Conservation (phyloP, 2,113 vertebrate species). For the Alligator mississippiensis region DNA sequence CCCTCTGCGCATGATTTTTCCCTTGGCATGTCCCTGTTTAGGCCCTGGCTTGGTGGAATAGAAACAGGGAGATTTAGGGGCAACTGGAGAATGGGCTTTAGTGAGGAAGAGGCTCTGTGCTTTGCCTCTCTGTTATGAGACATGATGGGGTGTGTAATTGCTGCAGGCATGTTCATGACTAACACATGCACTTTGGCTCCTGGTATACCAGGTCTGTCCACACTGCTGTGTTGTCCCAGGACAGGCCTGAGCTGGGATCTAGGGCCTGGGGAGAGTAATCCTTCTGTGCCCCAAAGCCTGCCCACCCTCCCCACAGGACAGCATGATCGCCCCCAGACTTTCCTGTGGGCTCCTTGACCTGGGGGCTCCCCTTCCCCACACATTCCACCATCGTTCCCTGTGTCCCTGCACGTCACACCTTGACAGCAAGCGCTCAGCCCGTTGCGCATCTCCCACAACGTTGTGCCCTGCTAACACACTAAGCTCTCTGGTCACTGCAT, state of each 20-base stretch:
- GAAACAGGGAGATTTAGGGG: neutral
- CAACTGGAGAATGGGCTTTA: fast-evolving
- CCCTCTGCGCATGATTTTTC: neutral
- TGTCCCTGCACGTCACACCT: fast-evolving
- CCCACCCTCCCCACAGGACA: constrained; percentile 45
- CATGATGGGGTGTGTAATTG: neutral
- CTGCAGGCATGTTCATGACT: fast-evolving
- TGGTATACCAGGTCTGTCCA: fast-evolving
- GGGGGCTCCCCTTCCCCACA: neutral
- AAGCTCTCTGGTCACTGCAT: neutral
- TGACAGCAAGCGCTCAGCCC: too few relatives aligned
- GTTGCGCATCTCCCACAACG: too few relatives aligned
- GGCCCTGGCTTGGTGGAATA: neutral
- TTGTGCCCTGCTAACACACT: too few relatives aligned
- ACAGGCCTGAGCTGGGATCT: neutral
- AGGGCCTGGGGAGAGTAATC: fast-evolving
- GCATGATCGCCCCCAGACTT: constrained; percentile 13
- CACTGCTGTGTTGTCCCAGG: fast-evolving
- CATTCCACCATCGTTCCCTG: neutral
- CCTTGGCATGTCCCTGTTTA: neutral
- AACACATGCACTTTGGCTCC: fast-evolving
- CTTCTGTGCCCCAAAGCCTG: neutral
- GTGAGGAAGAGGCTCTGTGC: neutral
- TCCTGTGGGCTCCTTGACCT: fast-evolving
- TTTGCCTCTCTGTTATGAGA: neutral